These are phyloP conservation scores for Actenoides hombroni DNA, from an alignment of 2,113 vertebrate species.

Conservation along the genomic window DNA sequence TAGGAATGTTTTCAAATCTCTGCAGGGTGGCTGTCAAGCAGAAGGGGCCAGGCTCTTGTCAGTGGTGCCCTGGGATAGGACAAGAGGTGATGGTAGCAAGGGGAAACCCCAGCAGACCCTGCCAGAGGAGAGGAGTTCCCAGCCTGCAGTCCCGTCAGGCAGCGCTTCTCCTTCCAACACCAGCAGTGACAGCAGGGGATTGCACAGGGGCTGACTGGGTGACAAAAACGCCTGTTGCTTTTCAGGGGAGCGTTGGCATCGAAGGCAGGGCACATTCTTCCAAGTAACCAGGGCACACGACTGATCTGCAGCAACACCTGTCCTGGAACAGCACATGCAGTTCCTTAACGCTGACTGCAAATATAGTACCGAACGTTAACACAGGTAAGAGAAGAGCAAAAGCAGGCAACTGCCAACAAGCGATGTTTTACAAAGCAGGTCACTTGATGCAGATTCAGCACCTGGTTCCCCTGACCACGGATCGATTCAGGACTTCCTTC, in stretches of 20 bases:
- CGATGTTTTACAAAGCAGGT: background rate
- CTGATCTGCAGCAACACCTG: background rate
- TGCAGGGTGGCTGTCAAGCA: too few species aligned
- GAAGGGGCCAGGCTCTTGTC: background rate
- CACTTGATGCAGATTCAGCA: background rate
- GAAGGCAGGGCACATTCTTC: background rate
- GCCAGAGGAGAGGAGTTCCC: background rate
- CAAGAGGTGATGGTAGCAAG: too few species aligned
- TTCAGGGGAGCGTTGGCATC: background rate
- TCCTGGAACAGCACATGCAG: background rate
- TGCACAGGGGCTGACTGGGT: background rate
- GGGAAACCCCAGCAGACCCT: background rate
- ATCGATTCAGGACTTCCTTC: background rate
- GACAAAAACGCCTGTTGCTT: background rate
- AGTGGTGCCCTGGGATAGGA: background rate
- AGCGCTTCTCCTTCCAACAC: background rate
- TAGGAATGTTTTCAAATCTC: too few species aligned
- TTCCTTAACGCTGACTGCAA: accelerated
- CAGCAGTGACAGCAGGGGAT: background rate
- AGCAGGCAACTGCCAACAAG: accelerated
- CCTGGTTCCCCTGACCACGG: background rate
- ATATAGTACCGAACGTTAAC: accelerated
- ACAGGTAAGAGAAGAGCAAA: background rate
- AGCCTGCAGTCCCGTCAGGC: background rate
- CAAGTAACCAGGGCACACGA: accelerated